These are phyloP conservation scores for Atherinomorus stipes DNA, from an alignment of 2,113 vertebrate species.

Conservation along the genomic window DNA sequence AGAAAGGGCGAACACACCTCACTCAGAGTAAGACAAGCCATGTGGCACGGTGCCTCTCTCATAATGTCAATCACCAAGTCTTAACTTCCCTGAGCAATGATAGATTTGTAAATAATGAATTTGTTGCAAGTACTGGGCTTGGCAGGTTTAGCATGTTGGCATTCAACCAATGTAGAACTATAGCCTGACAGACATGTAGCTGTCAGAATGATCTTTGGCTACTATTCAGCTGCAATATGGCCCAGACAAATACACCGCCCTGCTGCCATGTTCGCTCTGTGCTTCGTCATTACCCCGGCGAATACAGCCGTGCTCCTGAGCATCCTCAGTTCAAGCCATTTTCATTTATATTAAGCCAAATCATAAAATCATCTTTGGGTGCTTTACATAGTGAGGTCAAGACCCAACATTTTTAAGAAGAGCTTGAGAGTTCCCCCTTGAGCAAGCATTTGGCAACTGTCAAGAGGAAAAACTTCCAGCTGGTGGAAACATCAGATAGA, in stretches of 20 bases:
- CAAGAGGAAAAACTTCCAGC: not conserved
- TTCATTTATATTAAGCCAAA: not conserved
- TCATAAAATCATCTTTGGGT: not conserved
- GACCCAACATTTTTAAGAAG: not conserved
- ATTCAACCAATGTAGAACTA: conserved; percentile 28
- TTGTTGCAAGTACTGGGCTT: conserved; percentile 4
- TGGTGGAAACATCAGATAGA: not conserved
- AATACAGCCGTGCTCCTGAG: conserved; percentile 8
- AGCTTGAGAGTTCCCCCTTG: not conserved
- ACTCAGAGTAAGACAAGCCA: conserved; percentile 6
- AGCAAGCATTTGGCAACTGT: conserved; percentile 8
- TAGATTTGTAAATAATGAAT: conserved; percentile 28
- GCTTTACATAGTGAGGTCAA: not conserved
- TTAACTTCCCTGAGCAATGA: conserved; percentile 25
- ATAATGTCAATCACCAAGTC: conserved; percentile 19
- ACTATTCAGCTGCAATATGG: conserved; percentile 15
- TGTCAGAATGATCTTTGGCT: conserved; percentile 34
- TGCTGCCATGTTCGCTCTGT: conserved; percentile 8
- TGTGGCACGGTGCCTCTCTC: conserved; percentile 22
- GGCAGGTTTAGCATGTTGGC: conserved; percentile 36
- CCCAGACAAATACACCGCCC: conserved; percentile 17
- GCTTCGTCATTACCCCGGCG: conserved; percentile 1
- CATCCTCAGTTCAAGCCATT: not conserved
- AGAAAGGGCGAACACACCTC: conserved; percentile 16
- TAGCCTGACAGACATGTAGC: conserved; percentile 45